Evolutionary conservation across 2,797 vertebrate species (phyloP).

Genomic region (Glossophaga mutica): DNA sequence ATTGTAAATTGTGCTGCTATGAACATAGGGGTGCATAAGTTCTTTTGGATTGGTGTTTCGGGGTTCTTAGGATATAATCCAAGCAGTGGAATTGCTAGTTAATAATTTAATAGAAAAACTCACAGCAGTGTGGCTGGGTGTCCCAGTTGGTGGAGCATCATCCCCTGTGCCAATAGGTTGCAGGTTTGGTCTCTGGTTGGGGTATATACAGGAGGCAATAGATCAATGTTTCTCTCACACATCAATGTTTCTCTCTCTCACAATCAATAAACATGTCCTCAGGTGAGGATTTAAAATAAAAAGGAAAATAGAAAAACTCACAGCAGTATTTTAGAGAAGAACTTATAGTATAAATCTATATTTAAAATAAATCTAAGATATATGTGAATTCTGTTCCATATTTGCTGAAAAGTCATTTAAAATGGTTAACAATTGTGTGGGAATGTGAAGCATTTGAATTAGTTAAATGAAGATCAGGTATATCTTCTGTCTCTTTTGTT

Average conservation of each 20-base stretch:
- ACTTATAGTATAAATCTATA: background rate
- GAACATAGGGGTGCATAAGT: too few species aligned
- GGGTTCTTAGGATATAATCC: too few species aligned
- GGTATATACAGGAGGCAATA: too few species aligned
- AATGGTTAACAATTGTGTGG: background rate
- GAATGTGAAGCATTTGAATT: background rate
- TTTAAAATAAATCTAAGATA: background rate
- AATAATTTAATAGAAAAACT: background rate
- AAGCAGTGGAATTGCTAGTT: too few species aligned
- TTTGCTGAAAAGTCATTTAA: slow-evolving; percentile 23
- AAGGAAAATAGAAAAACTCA: background rate
- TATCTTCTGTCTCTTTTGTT: background rate
- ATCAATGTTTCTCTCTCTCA: background rate
- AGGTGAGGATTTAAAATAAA: background rate
- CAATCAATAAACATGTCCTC: background rate
- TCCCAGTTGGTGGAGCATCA: background rate
- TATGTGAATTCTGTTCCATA: background rate
- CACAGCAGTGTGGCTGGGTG: background rate
- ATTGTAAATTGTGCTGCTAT: too few species aligned
- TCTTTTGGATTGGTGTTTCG: too few species aligned
- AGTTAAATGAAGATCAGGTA: background rate
- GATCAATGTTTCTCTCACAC: background rate
- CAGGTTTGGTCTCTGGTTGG: background rate
- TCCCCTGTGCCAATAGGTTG: background rate
- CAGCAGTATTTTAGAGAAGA: background rate